Evolutionary conservation across 2,797 vertebrate genomes (phyloP).

Genomic region (Borostomias antarcticus): DNA sequence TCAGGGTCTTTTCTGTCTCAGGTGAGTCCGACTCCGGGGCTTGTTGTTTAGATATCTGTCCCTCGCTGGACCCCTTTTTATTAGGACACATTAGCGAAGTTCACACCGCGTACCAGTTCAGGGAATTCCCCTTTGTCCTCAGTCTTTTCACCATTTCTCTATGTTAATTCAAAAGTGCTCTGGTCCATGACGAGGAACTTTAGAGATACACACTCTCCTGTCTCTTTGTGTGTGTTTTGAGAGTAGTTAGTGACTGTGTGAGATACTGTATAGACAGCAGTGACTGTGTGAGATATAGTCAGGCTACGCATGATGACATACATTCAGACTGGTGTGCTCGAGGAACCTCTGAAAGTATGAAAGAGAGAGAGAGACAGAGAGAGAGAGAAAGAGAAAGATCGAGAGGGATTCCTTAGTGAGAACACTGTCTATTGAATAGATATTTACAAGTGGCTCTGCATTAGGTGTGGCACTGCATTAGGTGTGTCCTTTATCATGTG

Average conservation of each 20-base stretch:
- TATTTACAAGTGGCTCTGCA: constrained; percentile 9
- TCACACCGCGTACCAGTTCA: neutral
- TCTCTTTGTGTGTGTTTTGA: constrained; percentile 20
- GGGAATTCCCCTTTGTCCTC: constrained; percentile 31
- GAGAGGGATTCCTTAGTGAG: constrained; percentile 19
- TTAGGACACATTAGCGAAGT: neutral
- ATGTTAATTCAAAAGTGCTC: constrained; percentile 29
- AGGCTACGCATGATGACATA: neutral
- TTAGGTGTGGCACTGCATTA: neutral
- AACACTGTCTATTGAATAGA: constrained; percentile 16
- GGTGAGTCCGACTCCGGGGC: constrained; percentile 61
- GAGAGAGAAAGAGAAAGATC: neutral
- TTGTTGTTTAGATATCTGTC: constrained; percentile 13
- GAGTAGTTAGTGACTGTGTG: constrained; percentile 34
- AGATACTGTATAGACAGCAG: too few species aligned
- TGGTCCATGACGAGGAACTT: constrained; percentile 21
- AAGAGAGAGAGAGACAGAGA: neutral
- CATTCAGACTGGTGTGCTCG: too few species aligned
- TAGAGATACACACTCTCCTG: neutral
- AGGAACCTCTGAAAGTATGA: neutral
- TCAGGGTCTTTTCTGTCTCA: constrained; percentile 51
- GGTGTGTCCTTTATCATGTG: neutral
- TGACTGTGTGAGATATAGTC: neutral
- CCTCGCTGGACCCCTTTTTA: neutral
- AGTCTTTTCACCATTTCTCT: neutral